phyloP scores from a whole-genome alignment of 2,797 vertebrate species.

The Tinamus major region DNA sequence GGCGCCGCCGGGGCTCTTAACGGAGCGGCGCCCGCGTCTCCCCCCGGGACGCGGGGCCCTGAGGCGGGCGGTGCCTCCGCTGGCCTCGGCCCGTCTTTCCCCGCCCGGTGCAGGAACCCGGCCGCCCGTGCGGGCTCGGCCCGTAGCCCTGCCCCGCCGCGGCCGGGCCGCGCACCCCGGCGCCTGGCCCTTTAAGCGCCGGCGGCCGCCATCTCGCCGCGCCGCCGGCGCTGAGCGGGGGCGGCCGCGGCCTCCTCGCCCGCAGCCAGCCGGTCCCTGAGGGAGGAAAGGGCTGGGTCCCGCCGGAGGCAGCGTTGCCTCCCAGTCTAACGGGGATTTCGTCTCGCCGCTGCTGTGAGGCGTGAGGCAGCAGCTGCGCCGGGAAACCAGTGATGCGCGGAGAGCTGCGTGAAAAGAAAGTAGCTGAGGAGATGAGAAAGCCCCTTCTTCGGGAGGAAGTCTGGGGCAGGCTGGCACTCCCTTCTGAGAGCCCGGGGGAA shows the following conservation, averaged over 20 bases:
- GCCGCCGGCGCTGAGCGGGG: background rate
- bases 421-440: background rate
- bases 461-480: fast-evolving
- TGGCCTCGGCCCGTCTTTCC: no score
- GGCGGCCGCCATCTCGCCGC: background rate
- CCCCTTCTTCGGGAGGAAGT: background rate
- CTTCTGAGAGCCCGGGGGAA: background rate
- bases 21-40: background rate
- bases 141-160: no score
- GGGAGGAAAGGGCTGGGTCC: background rate
- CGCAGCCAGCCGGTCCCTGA: background rate
- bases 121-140: background rate
- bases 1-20: background rate
- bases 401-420: background rate
- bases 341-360: background rate
- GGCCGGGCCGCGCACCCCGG: background rate
- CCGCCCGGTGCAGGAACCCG: background rate
- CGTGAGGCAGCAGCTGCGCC: background rate
- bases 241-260: background rate
- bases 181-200: background rate
- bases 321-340: background rate
- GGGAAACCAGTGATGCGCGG: fast-evolving
- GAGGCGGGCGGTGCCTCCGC: background rate
- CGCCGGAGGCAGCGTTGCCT: background rate
- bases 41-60: background rate